Evolutionary conservation across 2,888 invertebrate species (phyloP), one percentile per base, ranked within the genome.

Genomic region (Melipona beecheii): DNA sequence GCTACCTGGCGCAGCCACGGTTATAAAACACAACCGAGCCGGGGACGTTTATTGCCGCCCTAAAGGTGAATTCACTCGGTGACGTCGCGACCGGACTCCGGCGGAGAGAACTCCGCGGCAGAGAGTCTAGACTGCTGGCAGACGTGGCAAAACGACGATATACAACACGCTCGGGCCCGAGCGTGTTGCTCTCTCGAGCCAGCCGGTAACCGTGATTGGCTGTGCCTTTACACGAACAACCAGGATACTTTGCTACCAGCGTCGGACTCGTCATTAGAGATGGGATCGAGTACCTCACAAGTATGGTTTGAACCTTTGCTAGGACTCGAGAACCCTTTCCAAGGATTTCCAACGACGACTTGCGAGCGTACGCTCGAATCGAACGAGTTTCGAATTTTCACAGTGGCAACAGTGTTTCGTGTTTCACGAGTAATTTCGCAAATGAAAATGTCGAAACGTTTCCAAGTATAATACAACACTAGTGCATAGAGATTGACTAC

Each of bases 111-210:
- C 86, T 86, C 43, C 82, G 72, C 68, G 84, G 88, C 31, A 85
- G 88, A 84, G 89, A 87, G 93, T 93, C 93, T 93, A 93, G 93
- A 93, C 93, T 91, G 92, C 90, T 89, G 91, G 92, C 93, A 93
- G 92, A 92, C 93, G 90, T 91, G 90, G 91, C 92, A 92, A 93
- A 93, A 93, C 92, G 90, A 93, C 91, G 91, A 92, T 90, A 87
- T 88, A 87, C 89, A 82, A 83, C 70, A 65, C 78, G 75, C 79
- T 79, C 79, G 74, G 86, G 74, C 71, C 79, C 83, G 62, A 62
- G 49, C 81, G 84, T 86, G 84, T 83, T 81, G 60, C 78, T 60
- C 82, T 65, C 74, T 66, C 74, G 9, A 27, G 78, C 83, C 75
- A 80, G 81, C 81, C 75, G 76, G 54, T 36, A 43, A 74, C 81